A percentile compares a stretch with the other conserved stretches of the same genome.
phyloP scores from a whole-genome alignment of 2,888 invertebrate species.

The Rhogogaster chlorosoma region DNA sequence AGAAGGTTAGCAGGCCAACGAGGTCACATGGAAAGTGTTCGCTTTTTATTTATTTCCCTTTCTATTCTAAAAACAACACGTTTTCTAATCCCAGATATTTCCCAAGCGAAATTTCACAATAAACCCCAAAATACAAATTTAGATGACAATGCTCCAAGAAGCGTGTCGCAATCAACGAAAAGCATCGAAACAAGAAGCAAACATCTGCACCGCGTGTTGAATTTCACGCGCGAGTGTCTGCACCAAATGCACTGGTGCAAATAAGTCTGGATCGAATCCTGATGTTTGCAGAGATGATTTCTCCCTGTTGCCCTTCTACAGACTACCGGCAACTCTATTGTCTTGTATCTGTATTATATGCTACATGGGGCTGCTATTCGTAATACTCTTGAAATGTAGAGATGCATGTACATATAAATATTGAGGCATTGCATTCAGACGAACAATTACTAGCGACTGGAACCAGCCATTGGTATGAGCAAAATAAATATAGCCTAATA shows the following conservation, averaged over 20 bases:
- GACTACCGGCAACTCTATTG: conserved; percentile 26
- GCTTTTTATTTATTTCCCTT: not conserved
- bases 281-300: conserved; percentile 46
- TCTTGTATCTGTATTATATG: conserved; percentile 12
- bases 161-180: conserved; percentile 37
- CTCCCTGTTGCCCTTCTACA: not conserved
- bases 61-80: not conserved
- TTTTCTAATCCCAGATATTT: conserved; percentile 9
- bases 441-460: not conserved
- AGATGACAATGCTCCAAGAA: not conserved
- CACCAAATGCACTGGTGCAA: conserved; percentile 28
- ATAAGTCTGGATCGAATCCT: conserved; percentile 38
- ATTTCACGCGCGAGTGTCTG: conserved; percentile 36
- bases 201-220: conserved; percentile 12
- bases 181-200: conserved; percentile 31
- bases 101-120: not conserved
- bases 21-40: conserved; percentile 16
- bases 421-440: not conserved
- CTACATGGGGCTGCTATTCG: not conserved
- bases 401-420: not conserved
- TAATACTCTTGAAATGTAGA: not conserved
- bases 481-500: not conserved
- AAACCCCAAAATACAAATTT: not conserved
- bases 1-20: conserved; percentile 44
- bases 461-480: not conserved